Evolutionary conservation across 2,113 vertebrate genomes (phyloP), one percentile per base, ranked within the genome.

Genomic region (Herpailurus yagouaroundi): DNA sequence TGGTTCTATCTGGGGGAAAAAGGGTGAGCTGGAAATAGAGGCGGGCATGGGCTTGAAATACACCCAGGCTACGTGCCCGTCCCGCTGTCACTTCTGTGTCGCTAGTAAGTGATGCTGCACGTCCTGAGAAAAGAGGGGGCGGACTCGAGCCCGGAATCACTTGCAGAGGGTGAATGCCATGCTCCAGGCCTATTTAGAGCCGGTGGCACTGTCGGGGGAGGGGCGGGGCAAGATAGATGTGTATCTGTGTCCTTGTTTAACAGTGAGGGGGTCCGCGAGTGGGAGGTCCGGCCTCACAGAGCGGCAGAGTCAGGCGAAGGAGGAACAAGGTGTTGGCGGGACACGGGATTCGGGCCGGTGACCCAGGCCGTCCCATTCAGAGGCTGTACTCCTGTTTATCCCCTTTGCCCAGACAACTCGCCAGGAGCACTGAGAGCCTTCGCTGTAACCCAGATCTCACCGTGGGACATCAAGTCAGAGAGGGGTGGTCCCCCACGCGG

Each of bases 361-460:
- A 5, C 14, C 23, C 7, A 25, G 80, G 29, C 33, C 36, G 16
- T 45, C 4, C 15, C 13, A 1, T 83, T 31, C 11, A 3, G n/a
- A 21, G 9, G 7, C 1, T 4, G 10, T 16, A 0, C 5, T 12
- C 64, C 1, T 1, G 7, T 1, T 45, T 45, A 15, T 50, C 15
- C 19, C 81, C 36, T 92, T 18, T 38, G 41, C 33, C 36, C 71
- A 18, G 64, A 88, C 45, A 68, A 7, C 52, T 45, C 33, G 5
- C 11, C 27, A 38, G 19, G 27, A 0, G 33, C 4, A 1, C 3
- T 38, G 15, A 11, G 57, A 13, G 8, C 57, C 36, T 68, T 36
- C 2, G 74, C 60, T 66, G 4, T 25, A 15, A 31, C 41, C 81
- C 36, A 3, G 18, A 12, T 29, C 14, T 21, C 19, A 3, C 8